phyloP scores from a whole-genome alignment of 2,797 vertebrate species.

The Myotis myotis region DNA sequence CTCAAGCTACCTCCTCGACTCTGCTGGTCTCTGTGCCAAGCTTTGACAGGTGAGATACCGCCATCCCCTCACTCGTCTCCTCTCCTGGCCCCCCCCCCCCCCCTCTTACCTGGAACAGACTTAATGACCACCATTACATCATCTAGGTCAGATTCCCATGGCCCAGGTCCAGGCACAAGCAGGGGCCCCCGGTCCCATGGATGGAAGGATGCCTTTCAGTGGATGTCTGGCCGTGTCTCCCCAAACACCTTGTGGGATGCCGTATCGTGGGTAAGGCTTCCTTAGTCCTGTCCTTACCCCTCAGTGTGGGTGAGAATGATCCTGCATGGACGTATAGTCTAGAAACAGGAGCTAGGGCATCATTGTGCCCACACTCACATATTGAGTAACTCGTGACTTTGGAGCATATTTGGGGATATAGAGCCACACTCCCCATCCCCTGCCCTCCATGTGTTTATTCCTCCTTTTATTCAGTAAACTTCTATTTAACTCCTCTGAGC shows the following conservation, averaged over 20 bases:
- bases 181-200: slow-evolving; percentile 82
- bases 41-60: slow-evolving; percentile 63
- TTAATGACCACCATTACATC: slow-evolving; percentile 13
- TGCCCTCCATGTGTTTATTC: neutral
- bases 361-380: neutral
- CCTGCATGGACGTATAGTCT: neutral
- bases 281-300: neutral
- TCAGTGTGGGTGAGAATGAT: neutral
- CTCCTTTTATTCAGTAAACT: slow-evolving; percentile 16
- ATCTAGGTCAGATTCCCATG: slow-evolving; percentile 59
- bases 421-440: too few species aligned
- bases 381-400: neutral
- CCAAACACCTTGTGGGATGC: slow-evolving; percentile 89
- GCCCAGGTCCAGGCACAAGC: slow-evolving; percentile 79
- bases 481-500: neutral
- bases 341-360: neutral
- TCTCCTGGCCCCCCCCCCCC: neutral
- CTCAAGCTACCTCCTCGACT: slow-evolving; percentile 56
- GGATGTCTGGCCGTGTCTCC: slow-evolving; percentile 81
- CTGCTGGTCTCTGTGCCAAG: slow-evolving; percentile 54
- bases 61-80: neutral
- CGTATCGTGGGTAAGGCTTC: slow-evolving; percentile 88
- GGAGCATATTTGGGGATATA: neutral
- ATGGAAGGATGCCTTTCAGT: slow-evolving; percentile 85
- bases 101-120: neutral